Percentiles rank a stretch among this genome's conserved stretches.
Evolutionary conservation across 64 coral and sea anemone species (phyloP).

Genomic region (Catalaphyllia jardinei): DNA sequence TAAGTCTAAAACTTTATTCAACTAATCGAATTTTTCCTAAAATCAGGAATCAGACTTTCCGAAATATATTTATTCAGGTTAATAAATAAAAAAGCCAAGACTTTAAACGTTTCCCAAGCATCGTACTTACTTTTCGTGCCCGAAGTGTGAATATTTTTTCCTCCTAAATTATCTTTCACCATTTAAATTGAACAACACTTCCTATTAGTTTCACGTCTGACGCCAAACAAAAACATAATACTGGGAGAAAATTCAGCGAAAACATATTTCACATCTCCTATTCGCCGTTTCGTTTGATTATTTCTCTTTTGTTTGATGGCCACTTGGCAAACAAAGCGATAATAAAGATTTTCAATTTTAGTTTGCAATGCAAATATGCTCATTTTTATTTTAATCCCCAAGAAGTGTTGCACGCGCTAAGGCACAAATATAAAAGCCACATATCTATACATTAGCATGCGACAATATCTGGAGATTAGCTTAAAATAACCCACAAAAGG

Average conservation of each 20-base stretch:
- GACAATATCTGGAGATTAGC: not conserved
- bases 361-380: conserved; percentile 39
- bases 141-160: not conserved
- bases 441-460: conserved; percentile 14
- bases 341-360: conserved; percentile 2
- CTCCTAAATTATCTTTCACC: conserved; percentile 2
- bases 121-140: not conserved
- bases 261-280: conserved; percentile 19
- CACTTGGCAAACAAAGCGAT: not conserved
- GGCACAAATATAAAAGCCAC: too few species aligned
- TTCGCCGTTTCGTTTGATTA: conserved; percentile 3
- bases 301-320: not conserved
- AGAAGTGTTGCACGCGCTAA: not conserved
- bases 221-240: not conserved
- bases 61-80: not conserved
- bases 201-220: not conserved
- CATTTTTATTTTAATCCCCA: not conserved
- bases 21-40: not conserved
- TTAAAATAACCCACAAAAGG: not conserved
- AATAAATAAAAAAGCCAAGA: not conserved
- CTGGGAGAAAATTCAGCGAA: not conserved
- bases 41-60: not conserved
- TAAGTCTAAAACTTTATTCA: not conserved
- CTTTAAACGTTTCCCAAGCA: not conserved
- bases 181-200: not conserved